Conservation (phyloP, 2,797 vertebrate species). For the Ambastaia sidthimunki region DNA sequence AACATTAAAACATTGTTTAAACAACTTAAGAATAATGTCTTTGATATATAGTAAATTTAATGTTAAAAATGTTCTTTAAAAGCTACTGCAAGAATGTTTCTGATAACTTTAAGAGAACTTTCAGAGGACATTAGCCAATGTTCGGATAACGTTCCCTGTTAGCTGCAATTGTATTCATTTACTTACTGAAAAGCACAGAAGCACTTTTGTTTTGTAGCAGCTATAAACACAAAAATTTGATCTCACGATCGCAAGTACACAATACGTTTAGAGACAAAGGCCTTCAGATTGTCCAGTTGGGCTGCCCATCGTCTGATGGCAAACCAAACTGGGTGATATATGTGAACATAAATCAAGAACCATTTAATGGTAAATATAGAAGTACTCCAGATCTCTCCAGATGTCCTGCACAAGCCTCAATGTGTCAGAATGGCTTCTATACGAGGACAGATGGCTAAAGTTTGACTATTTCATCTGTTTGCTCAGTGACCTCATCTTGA, state of each 20-base stretch:
- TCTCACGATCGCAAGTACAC: not conserved
- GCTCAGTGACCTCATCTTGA: slow-evolving; percentile 68
- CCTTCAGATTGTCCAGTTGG: slow-evolving; percentile 34
- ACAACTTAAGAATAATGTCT: too few species aligned
- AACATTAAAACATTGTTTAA: not conserved
- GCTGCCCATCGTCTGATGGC: slow-evolving; percentile 45
- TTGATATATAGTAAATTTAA: too few species aligned
- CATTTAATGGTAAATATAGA: slow-evolving; percentile 47
- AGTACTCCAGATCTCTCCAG: slow-evolving; percentile 34
- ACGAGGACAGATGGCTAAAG: slow-evolving; percentile 52
- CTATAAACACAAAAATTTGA: not conserved
- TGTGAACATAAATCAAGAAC: slow-evolving; percentile 51
- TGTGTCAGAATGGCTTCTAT: slow-evolving; percentile 55
- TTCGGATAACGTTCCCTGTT: too few species aligned
- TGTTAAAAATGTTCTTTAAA: too few species aligned
- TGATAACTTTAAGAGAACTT: too few species aligned
- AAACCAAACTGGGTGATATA: slow-evolving; percentile 44
- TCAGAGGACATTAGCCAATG: too few species aligned
- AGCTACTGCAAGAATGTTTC: too few species aligned
- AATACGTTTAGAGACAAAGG: slow-evolving; percentile 14
- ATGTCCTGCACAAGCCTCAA: slow-evolving; percentile 42
- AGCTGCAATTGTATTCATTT: too few species aligned
- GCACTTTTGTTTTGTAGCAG: not conserved
- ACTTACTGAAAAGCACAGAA: too few species aligned
- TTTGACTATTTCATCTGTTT: slow-evolving; percentile 62